These are phyloP conservation scores for Porites cylindrica DNA, from an alignment of 92 coral and sea anemone species.

Conservation along the genomic window DNA sequence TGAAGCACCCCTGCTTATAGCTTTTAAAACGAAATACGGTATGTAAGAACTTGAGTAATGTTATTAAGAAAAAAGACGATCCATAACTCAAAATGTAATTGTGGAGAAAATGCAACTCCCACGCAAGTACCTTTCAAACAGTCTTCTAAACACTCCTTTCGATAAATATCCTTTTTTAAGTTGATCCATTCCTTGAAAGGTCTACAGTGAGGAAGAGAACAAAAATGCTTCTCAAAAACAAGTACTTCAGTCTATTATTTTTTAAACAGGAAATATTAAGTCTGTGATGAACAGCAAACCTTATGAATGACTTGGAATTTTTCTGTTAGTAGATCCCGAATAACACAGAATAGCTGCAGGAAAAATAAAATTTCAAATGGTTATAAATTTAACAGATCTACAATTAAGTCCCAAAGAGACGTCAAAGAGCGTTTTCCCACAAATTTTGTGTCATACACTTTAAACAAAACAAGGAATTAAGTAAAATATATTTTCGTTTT, in stretches of 20 bases:
- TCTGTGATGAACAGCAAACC: conserved; percentile 35
- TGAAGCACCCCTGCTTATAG: no score
- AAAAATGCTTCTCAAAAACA: background rate
- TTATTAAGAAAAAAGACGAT: no score
- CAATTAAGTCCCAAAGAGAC: no score
- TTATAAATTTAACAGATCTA: background rate
- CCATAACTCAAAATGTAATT: no score
- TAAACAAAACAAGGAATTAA: no score
- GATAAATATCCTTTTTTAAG: conserved; percentile 73
- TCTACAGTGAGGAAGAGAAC: conserved; percentile 29
- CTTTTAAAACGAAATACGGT: no score
- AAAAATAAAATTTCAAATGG: background rate
- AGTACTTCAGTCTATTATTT: background rate
- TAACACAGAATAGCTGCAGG: conserved; percentile 62
- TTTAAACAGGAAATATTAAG: background rate
- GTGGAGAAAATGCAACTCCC: no score
- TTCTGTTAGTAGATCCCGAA: conserved; percentile 81
- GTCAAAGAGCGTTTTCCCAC: no score
- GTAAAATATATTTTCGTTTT: no score
- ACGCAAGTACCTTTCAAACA: conserved; percentile 75
- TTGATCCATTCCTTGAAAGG: conserved; percentile 81
- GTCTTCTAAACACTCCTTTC: conserved; percentile 72
- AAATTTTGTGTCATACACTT: no score
- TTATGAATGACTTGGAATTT: conserved; percentile 76
- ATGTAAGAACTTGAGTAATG: no score